Conservation (phyloP, 1,140 invertebrate species). For the Leptopilina clavipes region DNA sequence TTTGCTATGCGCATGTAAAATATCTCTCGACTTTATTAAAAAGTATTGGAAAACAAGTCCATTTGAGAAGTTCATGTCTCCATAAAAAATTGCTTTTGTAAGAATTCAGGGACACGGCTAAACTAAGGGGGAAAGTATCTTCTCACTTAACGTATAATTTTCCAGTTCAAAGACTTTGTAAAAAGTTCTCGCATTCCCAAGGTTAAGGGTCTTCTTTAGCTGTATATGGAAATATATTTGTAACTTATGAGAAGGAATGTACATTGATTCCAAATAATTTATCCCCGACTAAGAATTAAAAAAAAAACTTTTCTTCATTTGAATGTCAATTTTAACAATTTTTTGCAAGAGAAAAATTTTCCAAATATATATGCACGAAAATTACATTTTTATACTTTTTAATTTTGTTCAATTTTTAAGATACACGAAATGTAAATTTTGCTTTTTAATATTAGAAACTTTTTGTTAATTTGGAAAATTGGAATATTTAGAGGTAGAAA, state of each 20-base stretch:
- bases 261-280: too few species aligned
- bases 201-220: slow-evolving; percentile 9
- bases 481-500: background rate
- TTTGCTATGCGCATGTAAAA: too few species aligned
- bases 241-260: background rate
- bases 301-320: too few species aligned
- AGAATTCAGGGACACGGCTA: background rate
- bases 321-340: background rate
- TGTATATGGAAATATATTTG: background rate
- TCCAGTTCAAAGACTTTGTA: slow-evolving; percentile 23
- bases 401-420: too few species aligned
- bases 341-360: background rate
- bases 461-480: background rate
- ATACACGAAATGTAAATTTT: too few species aligned
- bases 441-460: background rate
- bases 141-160: slow-evolving; percentile 7
- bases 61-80: slow-evolving; percentile 4
- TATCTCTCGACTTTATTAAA: background rate
- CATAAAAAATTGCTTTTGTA: slow-evolving; percentile 20
- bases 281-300: too few species aligned
- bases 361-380: background rate
- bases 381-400: too few species aligned
- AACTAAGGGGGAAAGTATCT: slow-evolving; percentile 21
- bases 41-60: slow-evolving; percentile 16
- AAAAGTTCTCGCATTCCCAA: slow-evolving; percentile 7